Conservation (phyloP, 2,113 vertebrate genomes). For the Pardalotus punctatus region DNA sequence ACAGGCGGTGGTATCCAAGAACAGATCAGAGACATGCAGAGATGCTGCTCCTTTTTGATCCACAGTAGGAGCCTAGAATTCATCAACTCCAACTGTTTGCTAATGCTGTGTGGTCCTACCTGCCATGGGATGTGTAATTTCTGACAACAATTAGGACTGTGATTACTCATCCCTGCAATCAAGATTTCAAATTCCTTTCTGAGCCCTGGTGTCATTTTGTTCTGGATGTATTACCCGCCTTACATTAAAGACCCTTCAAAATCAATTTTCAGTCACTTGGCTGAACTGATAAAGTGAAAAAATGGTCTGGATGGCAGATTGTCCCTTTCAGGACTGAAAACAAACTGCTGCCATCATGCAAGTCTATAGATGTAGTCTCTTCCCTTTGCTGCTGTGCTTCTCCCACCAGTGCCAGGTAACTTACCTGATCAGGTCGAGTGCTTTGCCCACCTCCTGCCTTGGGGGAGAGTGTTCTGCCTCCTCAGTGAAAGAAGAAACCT, state of each 20-base stretch:
- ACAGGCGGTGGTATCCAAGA: background rate
- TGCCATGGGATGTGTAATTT: background rate
- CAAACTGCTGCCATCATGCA: background rate
- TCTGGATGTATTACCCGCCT: background rate
- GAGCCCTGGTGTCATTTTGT: background rate
- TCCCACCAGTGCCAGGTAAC: background rate
- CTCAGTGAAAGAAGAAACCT: background rate
- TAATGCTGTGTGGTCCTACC: background rate
- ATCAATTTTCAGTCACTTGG: background rate
- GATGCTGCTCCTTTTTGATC: background rate
- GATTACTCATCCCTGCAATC: background rate
- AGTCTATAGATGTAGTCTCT: background rate
- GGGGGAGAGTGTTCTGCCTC: background rate
- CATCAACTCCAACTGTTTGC: background rate
- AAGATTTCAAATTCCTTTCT: background rate
- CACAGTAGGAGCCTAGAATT: background rate
- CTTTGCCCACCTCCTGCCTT: background rate
- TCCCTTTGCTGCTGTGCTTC: background rate
- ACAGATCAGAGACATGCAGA: background rate
- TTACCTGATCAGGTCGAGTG: background rate
- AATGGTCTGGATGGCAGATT: background rate
- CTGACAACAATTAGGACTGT: background rate
- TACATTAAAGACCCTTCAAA: background rate
- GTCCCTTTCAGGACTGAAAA: background rate
- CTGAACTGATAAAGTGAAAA: background rate